Percentiles rank a stretch among this genome's conserved stretches.
Evolutionary conservation across 1,140 invertebrate species (phyloP).

Genomic region (Ostrea denselamellosa): DNA sequence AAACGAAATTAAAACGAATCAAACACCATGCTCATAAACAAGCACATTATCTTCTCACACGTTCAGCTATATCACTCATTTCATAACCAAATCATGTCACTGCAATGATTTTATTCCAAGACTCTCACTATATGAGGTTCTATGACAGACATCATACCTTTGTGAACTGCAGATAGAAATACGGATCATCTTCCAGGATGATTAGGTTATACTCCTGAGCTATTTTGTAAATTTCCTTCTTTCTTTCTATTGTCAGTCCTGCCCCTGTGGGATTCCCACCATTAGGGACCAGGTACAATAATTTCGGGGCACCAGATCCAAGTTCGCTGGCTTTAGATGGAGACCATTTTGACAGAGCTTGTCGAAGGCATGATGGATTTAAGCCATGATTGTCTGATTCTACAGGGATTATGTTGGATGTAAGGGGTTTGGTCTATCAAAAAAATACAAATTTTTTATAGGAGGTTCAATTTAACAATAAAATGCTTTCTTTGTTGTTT

Average conservation of each 20-base stretch:
- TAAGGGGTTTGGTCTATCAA: conserved; percentile 73
- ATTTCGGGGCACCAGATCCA: conserved; percentile 76
- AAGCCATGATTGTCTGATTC: conserved; percentile 76
- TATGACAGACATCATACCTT: conserved; percentile 69
- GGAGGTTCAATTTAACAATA: too few species aligned
- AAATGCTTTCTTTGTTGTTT: too few species aligned
- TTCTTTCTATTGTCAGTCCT: conserved; percentile 84
- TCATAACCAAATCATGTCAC: too few species aligned
- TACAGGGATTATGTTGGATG: conserved; percentile 70
- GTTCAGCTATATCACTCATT: too few species aligned
- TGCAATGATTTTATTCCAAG: neutral
- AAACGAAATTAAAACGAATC: too few species aligned
- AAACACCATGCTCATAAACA: too few species aligned
- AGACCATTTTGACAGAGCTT: conserved; percentile 73
- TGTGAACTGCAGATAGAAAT: conserved; percentile 87
- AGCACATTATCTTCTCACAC: too few species aligned
- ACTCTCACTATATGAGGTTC: neutral
- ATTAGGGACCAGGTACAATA: conserved; percentile 83
- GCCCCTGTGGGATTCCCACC: conserved; percentile 86
- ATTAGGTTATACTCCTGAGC: conserved; percentile 88
- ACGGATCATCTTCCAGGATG: conserved; percentile 90
- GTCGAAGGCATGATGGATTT: conserved; percentile 69
- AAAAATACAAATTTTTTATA: too few species aligned
- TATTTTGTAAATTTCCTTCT: conserved; percentile 85
- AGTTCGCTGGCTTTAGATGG: conserved; percentile 65